Base-by-base conservation (phyloP, 2,113 vertebrate genomes). In the Prochilodus magdalenae region DNA sequence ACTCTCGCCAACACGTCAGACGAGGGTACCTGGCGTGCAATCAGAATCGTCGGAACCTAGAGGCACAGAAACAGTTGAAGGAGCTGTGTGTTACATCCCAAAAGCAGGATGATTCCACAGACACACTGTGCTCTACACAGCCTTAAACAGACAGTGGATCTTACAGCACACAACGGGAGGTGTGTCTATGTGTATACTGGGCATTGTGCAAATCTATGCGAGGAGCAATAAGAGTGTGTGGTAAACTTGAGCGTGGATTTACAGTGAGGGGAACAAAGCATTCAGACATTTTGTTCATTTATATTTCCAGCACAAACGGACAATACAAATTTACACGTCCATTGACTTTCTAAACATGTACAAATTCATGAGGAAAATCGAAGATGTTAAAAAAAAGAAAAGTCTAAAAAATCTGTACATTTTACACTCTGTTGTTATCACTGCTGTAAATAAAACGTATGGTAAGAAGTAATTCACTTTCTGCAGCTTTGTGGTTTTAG, bases 31-130 rank as follows among this genome's bases (percentile, higher is more conserved):
- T 99, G 97, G 96, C 89, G 94, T 96, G 96, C 95, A 96, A 95
- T 98, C 97, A 92, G 97, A 97, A 94, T 97, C 97, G 92, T 98
- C 96, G 86, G 96, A 97, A 98, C 97, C 97, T 98, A 96, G 91
- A 96, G 96, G 95, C 89, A 94, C 89, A 94, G 91, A 93, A 88
- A 94, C 84, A 92, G 92, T 91, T 85, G 90, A 91, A 86, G 91
- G 92, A 91, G 90, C 90, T 86, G 89, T 88, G 89, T 3, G 89
- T 91, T 88, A 92, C 92, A 85, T 78, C 79, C 75, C 27, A 49
- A 75, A 22, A 84, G 55, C 77, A 70, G 80, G 77, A 84, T 77
- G 67, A 63, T 57, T 55, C 77, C 72, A 69, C 26, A 81, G 60
- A 80, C 36, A 71, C 33, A 77, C 60, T 30, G 51, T 16, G 59